Evolutionary conservation across 2,888 invertebrate genomes (phyloP), one percentile per base, ranked within the genome.

Genomic region (Atrina japonica): DNA sequence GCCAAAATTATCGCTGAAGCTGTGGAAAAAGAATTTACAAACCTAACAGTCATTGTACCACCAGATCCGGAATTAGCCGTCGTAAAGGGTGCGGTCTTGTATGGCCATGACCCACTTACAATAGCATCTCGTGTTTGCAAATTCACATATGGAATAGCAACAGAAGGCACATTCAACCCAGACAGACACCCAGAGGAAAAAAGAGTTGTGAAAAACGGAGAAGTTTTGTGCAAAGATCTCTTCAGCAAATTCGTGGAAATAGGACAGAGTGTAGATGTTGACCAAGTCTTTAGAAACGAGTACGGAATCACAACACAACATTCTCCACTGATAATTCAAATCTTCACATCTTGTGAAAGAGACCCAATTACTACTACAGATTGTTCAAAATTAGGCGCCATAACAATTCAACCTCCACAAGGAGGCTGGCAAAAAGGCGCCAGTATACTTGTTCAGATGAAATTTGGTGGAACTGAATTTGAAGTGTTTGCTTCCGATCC

Each of bases 401-500:
- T 76, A 3, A 43, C 43, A 1, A 55, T 76, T 9, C 43, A 53
- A 30, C 49, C 66, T 21, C 76, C 76, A 23, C 27, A 69, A 3
- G 66, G 65, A 21, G 73, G 73, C 9, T 76, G 76, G 76, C 43
- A 59, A 53, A 5, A 21, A 21, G 69, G 64, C n/a, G 40, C 73
- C 1, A 30, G 49, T 21, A 23, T 76, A 18, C 25, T 41, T 7
- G 64, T 76, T 0, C 56, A 66, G 50, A 64, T 76, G 53, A 69
- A 66, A 18, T 71, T 76, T 53, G 71, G 76, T 0, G 73, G 73
- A 6, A 66, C 73, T 29, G 76, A 76, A 30, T 73, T 76, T 45
- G 64, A 56, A 14, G 73, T 76, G n/a, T 65, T 21, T 3, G 76
- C 73, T 3, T 49, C 56, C 27, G 73, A 76, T 45, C 3, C 30